A percentile compares a stretch with the other conserved stretches of the same genome.
Evolutionary conservation across 2,113 vertebrate genomes (phyloP).

Genomic region (Pseudorectes ferrugineus): DNA sequence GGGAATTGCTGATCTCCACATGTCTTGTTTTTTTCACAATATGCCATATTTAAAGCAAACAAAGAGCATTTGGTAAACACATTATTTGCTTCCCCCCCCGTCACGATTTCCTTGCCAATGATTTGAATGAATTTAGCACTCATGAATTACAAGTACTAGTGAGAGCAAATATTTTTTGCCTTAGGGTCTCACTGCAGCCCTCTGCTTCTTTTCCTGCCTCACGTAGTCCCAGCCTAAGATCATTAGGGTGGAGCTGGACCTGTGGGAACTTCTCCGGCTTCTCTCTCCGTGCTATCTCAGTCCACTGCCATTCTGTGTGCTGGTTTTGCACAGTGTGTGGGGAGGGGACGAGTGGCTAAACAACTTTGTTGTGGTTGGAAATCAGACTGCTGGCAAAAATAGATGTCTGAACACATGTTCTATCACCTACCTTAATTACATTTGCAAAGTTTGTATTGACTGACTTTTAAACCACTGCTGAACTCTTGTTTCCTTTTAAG

Average conservation of each 20-base stretch:
- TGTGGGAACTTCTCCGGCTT: not conserved
- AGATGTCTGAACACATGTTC: not conserved
- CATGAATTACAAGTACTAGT: not conserved
- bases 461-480: not conserved
- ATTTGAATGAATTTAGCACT: not conserved
- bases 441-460: not conserved
- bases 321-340: not conserved
- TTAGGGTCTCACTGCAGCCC: not conserved
- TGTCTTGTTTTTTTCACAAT: not conserved
- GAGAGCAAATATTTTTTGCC: not conserved
- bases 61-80: not conserved
- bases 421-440: not conserved
- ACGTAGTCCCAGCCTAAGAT: not conserved
- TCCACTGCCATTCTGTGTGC: not conserved
- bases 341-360: not conserved
- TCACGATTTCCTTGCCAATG: not conserved
- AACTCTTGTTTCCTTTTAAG: not conserved
- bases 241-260: not conserved
- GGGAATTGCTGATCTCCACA: not conserved
- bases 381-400: not conserved
- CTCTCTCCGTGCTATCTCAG: fast-evolving
- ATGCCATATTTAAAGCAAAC: not conserved
- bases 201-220: not conserved
- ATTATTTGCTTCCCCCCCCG: fast-evolving
- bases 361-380: not conserved